Percentiles rank a stretch among this genome's conserved stretches.
Evolutionary conservation across 2,888 invertebrate species (phyloP).

Genomic region (Netelia virgata): DNA sequence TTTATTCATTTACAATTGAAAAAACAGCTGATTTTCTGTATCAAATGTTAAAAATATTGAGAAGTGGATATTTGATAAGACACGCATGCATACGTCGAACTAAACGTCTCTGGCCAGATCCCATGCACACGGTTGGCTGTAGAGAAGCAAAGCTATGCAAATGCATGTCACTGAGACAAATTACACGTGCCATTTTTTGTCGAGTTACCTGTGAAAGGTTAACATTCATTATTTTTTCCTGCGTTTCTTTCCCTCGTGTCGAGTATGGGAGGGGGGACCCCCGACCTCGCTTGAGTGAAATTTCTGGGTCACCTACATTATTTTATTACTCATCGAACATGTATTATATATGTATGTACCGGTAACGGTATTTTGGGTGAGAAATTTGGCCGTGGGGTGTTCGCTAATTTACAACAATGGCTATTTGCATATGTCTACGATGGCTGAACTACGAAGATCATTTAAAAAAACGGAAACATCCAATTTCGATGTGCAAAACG

Average conservation of each 20-base stretch:
- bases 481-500: not conserved
- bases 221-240: conserved; percentile 12
- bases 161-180: not conserved
- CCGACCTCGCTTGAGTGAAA: conserved; percentile 48
- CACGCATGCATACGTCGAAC: not conserved
- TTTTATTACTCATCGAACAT: conserved; percentile 59
- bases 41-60: not conserved
- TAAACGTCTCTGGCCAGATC: not conserved
- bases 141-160: not conserved
- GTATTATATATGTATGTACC: conserved; percentile 37
- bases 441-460: not conserved
- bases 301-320: conserved; percentile 72
- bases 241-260: not conserved
- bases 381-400: conserved; percentile 31
- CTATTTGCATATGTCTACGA: not conserved
- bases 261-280: not conserved
- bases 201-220: conserved; percentile 5
- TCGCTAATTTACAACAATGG: conserved; percentile 16
- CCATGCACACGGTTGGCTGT: not conserved
- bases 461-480: no score
- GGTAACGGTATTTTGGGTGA: conserved; percentile 61
- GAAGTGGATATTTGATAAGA: not conserved
- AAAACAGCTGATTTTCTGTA: not conserved
- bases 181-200: not conserved
- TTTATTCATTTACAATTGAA: not conserved